Base-by-base conservation (phyloP, 1,140 invertebrate genomes). In the Drosophila parvula region DNA sequence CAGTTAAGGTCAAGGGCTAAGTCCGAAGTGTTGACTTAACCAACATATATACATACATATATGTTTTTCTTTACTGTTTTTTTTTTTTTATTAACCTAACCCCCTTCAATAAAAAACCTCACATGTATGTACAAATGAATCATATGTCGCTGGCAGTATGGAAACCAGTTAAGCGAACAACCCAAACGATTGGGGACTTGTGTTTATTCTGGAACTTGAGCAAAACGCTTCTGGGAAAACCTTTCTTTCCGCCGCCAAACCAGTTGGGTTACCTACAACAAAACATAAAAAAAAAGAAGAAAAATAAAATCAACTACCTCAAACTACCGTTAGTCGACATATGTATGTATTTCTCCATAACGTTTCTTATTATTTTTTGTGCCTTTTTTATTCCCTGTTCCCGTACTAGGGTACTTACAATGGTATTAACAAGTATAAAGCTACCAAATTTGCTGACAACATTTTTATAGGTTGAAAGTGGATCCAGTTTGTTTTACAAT, bases 1-100 rank as follows among this genome's bases (percentile, higher is more conserved):
- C 77, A 79, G 63, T 79, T 81, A 61, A 77, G 79, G 67, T 81
- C 79, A 81, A 81, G 79, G 50, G 65, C 74, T 76, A 76, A 67
- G 47, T 47, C 62, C 71, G 59, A 45, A 58, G 68, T 71, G 65
- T 71, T 71, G 65, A 58, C 38, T 71, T 71, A 71, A 59, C 51
- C 44, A 58, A 59, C 44, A 10, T 50, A 41, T 70, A 22, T 22
- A 22, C 3, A 22, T 22, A 22, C 22, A 22, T 22, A 22, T 22
- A 22, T 22, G 22, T 41, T 68, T 47, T 68, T 40, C 12, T 28
- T 28, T 30, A 30, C 5, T 14, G 28, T 2, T 8, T 5, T 64
- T 18, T 18, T 32, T 32, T 36, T 51, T 4, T 51, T 55, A 28
- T 65, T 51, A 51, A 62, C 57, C 34, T 36, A 11, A 55, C 22